Conservation (phyloP, 2,797 vertebrate genomes). For the Takifugu rubripes region DNA sequence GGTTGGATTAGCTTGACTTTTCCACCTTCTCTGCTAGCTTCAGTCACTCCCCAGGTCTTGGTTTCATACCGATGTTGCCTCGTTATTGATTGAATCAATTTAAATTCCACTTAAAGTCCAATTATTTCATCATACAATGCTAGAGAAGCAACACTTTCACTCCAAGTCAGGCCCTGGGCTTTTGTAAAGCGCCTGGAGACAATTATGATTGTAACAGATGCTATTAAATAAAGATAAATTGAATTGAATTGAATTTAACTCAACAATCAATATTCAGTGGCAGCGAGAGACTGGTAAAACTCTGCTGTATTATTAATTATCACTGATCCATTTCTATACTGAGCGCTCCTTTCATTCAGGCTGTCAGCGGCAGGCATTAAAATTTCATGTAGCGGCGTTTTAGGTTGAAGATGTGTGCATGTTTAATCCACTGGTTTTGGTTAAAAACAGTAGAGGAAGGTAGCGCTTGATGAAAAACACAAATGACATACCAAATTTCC, state of each 20-base stretch:
- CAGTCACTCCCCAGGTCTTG: constrained; percentile 1
- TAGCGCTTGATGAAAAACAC: constrained; percentile 64
- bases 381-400: not conserved
- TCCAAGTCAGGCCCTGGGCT: not conserved
- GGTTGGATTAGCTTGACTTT: constrained; percentile 20
- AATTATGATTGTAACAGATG: too few species aligned
- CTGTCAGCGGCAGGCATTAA: constrained; percentile 20
- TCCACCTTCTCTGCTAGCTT: not conserved
- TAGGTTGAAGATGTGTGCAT: constrained; percentile 39
- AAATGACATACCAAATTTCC: constrained; percentile 69
- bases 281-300: constrained; percentile 31
- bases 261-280: constrained; percentile 21
- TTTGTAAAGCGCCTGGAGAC: too few species aligned
- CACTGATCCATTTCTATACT: not conserved
- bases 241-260: not conserved
- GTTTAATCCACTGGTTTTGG: constrained; percentile 54
- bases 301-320: constrained; percentile 24
- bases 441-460: constrained; percentile 34
- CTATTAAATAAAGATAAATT: too few species aligned
- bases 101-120: constrained; percentile 28
- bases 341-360: not conserved
- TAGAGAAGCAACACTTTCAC: constrained; percentile 14
- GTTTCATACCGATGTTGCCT: constrained; percentile 9
- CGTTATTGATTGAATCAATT: constrained; percentile 13
- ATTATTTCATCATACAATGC: constrained; percentile 16